These are phyloP conservation scores for Platyscapa corneri DNA, from an alignment of 1,140 invertebrate genomes.

Conservation along the genomic window DNA sequence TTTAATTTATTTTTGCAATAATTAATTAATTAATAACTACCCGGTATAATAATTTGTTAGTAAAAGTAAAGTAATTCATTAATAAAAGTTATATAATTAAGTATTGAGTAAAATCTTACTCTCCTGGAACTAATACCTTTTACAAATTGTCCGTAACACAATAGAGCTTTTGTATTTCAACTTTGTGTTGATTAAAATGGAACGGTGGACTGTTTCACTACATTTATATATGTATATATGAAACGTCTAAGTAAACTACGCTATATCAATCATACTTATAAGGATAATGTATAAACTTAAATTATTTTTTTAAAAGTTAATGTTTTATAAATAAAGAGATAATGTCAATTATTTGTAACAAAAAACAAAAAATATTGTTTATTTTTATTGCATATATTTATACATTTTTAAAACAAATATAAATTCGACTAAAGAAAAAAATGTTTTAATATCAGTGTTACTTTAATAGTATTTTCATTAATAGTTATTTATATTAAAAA, in stretches of 20 bases:
- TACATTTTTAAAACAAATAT: too few relatives aligned
- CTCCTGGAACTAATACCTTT: background rate
- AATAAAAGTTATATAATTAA: too few relatives aligned
- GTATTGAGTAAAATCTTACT: background rate
- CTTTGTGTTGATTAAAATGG: background rate
- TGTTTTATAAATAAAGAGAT: too few relatives aligned
- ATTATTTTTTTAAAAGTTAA: too few relatives aligned
- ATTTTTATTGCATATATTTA: too few relatives aligned
- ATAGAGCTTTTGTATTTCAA: background rate
- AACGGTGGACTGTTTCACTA: background rate
- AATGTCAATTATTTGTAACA: too few relatives aligned
- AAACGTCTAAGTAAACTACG: too few relatives aligned
- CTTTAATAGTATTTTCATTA: background rate
- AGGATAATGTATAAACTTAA: too few relatives aligned
- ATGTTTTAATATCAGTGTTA: background rate
- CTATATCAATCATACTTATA: background rate
- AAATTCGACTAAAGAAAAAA: too few relatives aligned
- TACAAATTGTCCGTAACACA: background rate
- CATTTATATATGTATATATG: background rate
- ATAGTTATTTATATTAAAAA: background rate
- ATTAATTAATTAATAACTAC: too few relatives aligned
- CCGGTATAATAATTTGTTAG: too few relatives aligned
- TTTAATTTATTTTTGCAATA: background rate
- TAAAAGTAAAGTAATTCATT: background rate
- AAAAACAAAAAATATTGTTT: too few relatives aligned